phyloP scores from a whole-genome alignment of 37 sponge, comb jelly and placozoan genomes.

The Ianthella basta region DNA sequence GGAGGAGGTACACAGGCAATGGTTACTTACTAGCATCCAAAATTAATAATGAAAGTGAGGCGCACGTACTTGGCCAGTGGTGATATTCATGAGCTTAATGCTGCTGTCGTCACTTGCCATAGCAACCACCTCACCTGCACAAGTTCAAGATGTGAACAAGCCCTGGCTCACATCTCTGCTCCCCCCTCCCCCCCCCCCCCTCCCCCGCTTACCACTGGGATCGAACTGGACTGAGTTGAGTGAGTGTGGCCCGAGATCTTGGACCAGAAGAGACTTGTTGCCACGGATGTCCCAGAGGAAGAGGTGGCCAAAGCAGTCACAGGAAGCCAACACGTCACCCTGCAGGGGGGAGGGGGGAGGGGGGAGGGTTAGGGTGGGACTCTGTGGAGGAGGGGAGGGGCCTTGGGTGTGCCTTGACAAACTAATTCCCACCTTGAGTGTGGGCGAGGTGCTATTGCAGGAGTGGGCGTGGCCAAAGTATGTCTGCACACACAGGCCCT shows the following conservation, averaged over 20 bases:
- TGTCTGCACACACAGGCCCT: constrained; percentile 94
- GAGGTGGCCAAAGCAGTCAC: constrained; percentile 78
- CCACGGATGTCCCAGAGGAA: constrained; percentile 80
- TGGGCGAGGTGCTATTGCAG: constrained; percentile 70
- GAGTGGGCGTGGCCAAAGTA: constrained; percentile 89
- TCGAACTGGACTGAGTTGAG: constrained; percentile 79
- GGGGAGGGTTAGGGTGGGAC: background rate
- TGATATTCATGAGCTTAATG: constrained; percentile 55
- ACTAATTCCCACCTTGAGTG: constrained; percentile 38
- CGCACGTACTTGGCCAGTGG: constrained; percentile 47
- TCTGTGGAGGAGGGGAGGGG: background rate
- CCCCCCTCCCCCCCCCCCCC: no score
- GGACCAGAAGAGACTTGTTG: background rate
- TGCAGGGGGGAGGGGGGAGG: background rate
- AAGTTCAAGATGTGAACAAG: background rate
- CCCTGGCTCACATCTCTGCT: background rate
- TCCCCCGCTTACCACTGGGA: constrained; percentile 57
- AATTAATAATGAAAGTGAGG: no score
- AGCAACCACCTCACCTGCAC: constrained; percentile 56
- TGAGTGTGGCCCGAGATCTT: constrained; percentile 80
- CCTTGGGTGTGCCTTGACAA: no score
- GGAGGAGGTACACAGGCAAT: no score
- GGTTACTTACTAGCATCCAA: no score
- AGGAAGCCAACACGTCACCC: constrained; percentile 59
- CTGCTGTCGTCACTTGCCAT: constrained; percentile 73